Evolutionary conservation across 2,888 invertebrate genomes (phyloP).

Genomic region (Drosophila kokeensis): DNA sequence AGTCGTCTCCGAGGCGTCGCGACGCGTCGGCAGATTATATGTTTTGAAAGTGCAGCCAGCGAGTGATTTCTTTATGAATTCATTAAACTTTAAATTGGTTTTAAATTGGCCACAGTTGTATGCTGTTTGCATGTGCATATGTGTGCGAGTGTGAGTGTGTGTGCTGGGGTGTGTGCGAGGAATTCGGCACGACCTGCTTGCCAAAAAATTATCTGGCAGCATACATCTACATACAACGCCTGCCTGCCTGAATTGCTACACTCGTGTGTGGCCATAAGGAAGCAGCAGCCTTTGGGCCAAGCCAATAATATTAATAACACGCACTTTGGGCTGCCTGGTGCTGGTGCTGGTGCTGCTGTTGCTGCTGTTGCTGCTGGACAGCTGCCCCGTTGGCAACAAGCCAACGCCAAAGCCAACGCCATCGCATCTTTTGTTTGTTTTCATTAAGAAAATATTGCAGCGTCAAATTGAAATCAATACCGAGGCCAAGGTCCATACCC

Average conservation of each 20-base stretch:
- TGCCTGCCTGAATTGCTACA: conserved; percentile 14
- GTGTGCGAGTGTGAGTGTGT: conserved; percentile 36
- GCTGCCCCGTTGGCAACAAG: conserved; percentile 49
- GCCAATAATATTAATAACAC: conserved; percentile 81
- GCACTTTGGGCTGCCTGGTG: conserved; percentile 67
- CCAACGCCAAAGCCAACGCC: conserved; percentile 32
- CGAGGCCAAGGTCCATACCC: conserved; percentile 69
- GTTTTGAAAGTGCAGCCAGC: conserved; percentile 77
- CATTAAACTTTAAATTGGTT: conserved; percentile 82
- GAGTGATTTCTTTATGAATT: conserved; percentile 81
- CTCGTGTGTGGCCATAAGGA: conserved; percentile 57
- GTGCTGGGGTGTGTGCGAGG: conserved; percentile 46
- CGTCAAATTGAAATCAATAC: conserved; percentile 81
- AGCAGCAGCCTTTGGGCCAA: conserved; percentile 61
- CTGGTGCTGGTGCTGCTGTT: conserved; percentile 48
- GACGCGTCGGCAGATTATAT: conserved; percentile 76
- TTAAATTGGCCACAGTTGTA: conserved; percentile 75
- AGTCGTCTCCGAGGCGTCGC: conserved; percentile 48
- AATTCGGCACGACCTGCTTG: conserved; percentile 79
- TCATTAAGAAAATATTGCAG: conserved; percentile 81
- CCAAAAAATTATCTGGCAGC: conserved; percentile 71
- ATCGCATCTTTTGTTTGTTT: conserved; percentile 76
- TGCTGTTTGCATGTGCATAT: conserved; percentile 24
- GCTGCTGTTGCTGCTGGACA: conserved; percentile 44
- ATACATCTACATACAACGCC: conserved; percentile 58